Evolutionary conservation across 1,140 invertebrate species (phyloP), one percentile per base, ranked within the genome.

Genomic region (Philotrypesis tridentata): DNA sequence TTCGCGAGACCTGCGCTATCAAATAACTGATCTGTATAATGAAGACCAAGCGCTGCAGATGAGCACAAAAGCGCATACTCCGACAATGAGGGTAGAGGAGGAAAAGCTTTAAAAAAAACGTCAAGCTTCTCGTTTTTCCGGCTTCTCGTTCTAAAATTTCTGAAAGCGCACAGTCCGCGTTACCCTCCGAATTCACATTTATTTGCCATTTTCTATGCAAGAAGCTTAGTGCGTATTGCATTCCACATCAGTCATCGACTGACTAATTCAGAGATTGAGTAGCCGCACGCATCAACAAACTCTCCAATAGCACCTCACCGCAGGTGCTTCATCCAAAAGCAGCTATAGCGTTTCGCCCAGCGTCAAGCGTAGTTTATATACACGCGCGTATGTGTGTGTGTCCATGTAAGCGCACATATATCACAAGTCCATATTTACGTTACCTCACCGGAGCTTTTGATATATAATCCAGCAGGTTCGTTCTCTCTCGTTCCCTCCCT

Each of bases 1-100:
- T 61, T 61, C 60, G 33, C 29, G 23, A 55, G 72, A 27, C 31
- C 27, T 8, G 17, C 4, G 31, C 9, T 75, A 75, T 75, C 73
- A 29, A 75, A 75, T 63, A 29, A 61, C 31, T n/a, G 29, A 75
- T 75, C 73, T 37, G 61, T 75, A 61, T 21, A 33, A 33, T 23
- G 9, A 55, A 29, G 73, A 75, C 31, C 55, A 3, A 61, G 43
- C 9, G 29, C 17, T 12, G 11, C 11, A 33, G 29, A 14, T 17
- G 8, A 25, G 48, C 27, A 75, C 31, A 75, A 75, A 75, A 63
- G 55, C 48, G 12, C 14, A 60, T 33, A 9, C 11, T 11, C 12
- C 67, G 67, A 70, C 17, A 17, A 33, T 61, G 55, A 37, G n/a
- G n/a, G 29, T n/a, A 33, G 48, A 31, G 23, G 27, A 29, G 27